Conservation (phyloP, 2,113 vertebrate species). For the Patagioenas fasciata region DNA sequence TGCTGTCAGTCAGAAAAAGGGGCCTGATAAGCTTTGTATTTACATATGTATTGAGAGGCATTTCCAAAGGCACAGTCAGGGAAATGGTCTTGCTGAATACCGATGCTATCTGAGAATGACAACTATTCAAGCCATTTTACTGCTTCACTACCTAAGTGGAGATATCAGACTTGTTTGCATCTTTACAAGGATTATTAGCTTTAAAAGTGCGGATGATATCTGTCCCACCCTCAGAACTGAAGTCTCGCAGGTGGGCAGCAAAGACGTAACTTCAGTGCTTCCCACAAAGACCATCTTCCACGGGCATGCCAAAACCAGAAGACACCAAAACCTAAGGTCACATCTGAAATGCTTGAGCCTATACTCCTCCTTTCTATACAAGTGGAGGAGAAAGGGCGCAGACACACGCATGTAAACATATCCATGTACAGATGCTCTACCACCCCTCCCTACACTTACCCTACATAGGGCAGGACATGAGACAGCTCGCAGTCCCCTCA, state of each 20-base stretch:
- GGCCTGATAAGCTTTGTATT: background rate
- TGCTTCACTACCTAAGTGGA: conserved; percentile 29
- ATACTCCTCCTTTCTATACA: background rate
- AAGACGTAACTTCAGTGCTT: background rate
- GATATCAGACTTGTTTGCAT: conserved; percentile 16
- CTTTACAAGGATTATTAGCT: conserved; percentile 19
- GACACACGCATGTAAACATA: background rate
- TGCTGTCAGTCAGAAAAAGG: conserved; percentile 27
- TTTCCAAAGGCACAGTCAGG: conserved; percentile 27
- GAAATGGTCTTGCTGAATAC: conserved; percentile 51
- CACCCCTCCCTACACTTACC: background rate
- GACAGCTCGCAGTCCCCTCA: background rate
- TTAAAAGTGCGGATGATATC: conserved; percentile 1
- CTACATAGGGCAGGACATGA: rapidly evolving
- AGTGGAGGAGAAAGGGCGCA: background rate
- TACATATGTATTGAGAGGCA: conserved; percentile 52
- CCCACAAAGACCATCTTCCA: background rate
- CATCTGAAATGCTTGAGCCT: background rate
- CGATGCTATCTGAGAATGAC: conserved; percentile 56
- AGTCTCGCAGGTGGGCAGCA: background rate
- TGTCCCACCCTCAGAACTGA: background rate
- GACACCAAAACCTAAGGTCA: background rate
- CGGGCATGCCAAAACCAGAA: background rate
- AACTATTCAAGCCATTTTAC: conserved; percentile 17
- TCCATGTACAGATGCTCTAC: background rate